Evolutionary conservation across 1,140 invertebrate genomes (phyloP).

Genomic region (Venustaconcha ellipsiformis): DNA sequence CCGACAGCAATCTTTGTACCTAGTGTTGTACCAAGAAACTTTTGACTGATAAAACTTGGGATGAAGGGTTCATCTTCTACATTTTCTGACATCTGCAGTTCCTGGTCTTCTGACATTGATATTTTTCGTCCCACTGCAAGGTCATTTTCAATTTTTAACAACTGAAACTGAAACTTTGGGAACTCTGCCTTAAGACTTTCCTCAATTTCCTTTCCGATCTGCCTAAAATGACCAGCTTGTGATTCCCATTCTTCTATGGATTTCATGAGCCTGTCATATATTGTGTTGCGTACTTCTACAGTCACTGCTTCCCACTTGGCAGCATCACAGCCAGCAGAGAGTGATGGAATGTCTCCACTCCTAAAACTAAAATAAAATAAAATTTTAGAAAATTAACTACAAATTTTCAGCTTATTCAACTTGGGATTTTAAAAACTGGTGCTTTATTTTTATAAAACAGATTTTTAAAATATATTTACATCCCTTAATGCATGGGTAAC

Average conservation of each 20-base stretch:
- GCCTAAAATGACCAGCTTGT: constrained; percentile 11
- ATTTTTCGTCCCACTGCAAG: constrained; percentile 3
- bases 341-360: no score
- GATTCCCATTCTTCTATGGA: constrained; percentile 17
- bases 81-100: neutral
- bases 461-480: no score
- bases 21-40: constrained; percentile 22
- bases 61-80: constrained; percentile 20
- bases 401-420: no score
- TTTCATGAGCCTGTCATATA: no score
- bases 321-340: no score
- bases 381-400: no score
- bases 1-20: constrained; percentile 33
- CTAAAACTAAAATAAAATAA: no score
- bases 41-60: constrained; percentile 17
- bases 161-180: constrained; percentile 32
- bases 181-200: constrained; percentile 26
- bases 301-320: no score
- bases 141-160: constrained; percentile 23
- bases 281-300: no score
- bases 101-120: neutral
- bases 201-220: constrained; percentile 12
- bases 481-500: no score
- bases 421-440: no score
- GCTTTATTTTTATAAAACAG: no score